phyloP scores from a whole-genome alignment of 2,888 invertebrate genomes.

The Tetropium fuscum region DNA sequence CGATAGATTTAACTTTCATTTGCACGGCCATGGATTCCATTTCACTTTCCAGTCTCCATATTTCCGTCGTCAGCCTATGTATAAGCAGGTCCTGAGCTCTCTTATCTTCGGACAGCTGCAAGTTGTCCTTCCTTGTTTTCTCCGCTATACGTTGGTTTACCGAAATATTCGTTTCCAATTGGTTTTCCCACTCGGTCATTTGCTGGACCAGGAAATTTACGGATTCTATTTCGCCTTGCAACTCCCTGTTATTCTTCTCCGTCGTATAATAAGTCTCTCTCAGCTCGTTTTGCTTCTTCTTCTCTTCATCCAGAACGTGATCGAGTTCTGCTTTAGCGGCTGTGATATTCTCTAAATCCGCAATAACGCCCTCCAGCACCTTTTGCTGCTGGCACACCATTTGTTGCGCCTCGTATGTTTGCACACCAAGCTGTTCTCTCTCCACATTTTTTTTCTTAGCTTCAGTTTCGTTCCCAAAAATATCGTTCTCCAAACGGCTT shows the following conservation, averaged over 20 bases:
- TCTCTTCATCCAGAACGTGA: slow-evolving; percentile 65
- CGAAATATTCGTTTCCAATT: slow-evolving; percentile 73
- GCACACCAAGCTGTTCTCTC: slow-evolving; percentile 70
- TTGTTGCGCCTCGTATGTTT: slow-evolving; percentile 74
- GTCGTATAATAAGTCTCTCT: slow-evolving; percentile 62
- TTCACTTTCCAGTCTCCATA: slow-evolving; percentile 78
- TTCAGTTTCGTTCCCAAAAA: slow-evolving; percentile 70
- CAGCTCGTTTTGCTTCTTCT: slow-evolving; percentile 66
- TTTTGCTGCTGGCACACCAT: slow-evolving; percentile 70
- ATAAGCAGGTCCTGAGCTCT: slow-evolving; percentile 68
- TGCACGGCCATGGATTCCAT: slow-evolving; percentile 75
- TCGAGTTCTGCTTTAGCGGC: slow-evolving; percentile 70
- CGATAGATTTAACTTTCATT: slow-evolving; percentile 73
- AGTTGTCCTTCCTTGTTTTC: slow-evolving; percentile 72
- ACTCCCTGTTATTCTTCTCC: slow-evolving; percentile 67
- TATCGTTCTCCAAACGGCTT: slow-evolving; percentile 74
- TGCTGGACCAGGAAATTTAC: slow-evolving; percentile 70
- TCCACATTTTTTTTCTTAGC: slow-evolving; percentile 68
- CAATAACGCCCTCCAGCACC: slow-evolving; percentile 70
- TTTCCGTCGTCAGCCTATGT: slow-evolving; percentile 76
- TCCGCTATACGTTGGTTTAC: slow-evolving; percentile 75
- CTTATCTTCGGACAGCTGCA: slow-evolving; percentile 70
- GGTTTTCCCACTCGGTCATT: slow-evolving; percentile 73
- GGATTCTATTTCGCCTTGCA: slow-evolving; percentile 71
- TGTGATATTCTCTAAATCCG: slow-evolving; percentile 67